phyloP scores from a whole-genome alignment of 2,888 invertebrate genomes.

The Drosophila sordidula region DNA sequence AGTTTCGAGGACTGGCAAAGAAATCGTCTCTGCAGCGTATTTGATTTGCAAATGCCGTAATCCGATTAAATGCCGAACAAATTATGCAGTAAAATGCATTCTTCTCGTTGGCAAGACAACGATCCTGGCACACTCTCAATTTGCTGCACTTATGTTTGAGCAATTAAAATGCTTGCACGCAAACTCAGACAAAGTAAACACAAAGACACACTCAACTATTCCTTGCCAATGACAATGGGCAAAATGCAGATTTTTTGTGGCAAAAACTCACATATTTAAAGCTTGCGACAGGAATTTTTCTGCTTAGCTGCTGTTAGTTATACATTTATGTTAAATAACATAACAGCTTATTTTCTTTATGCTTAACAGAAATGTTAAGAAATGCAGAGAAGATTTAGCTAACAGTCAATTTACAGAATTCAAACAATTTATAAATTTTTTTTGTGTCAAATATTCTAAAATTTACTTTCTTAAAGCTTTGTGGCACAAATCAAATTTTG shows the following conservation, averaged over 20 bases:
- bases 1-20: conserved; percentile 4
- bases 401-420: too few relatives aligned
- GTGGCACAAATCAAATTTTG: not conserved
- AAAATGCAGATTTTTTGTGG: not conserved
- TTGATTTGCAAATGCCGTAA: conserved; percentile 49
- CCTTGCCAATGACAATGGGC: conserved; percentile 19
- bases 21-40: conserved; percentile 7
- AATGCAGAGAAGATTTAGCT: not conserved
- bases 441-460: not conserved
- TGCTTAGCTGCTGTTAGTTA: not conserved
- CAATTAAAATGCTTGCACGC: conserved; percentile 67
- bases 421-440: not conserved
- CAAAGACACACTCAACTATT: conserved; percentile 7
- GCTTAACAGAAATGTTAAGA: not conserved
- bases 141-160: conserved; percentile 34
- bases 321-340: not conserved
- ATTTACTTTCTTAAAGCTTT: not conserved
- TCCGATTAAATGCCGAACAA: conserved; percentile 70
- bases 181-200: conserved; percentile 11
- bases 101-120: conserved; percentile 21
- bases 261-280: not conserved
- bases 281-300: too few relatives aligned
- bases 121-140: conserved; percentile 13
- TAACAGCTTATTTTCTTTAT: not conserved
- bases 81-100: conserved; percentile 59